Conservation (phyloP, 2,113 vertebrate species). For the Clarias batrachus region DNA sequence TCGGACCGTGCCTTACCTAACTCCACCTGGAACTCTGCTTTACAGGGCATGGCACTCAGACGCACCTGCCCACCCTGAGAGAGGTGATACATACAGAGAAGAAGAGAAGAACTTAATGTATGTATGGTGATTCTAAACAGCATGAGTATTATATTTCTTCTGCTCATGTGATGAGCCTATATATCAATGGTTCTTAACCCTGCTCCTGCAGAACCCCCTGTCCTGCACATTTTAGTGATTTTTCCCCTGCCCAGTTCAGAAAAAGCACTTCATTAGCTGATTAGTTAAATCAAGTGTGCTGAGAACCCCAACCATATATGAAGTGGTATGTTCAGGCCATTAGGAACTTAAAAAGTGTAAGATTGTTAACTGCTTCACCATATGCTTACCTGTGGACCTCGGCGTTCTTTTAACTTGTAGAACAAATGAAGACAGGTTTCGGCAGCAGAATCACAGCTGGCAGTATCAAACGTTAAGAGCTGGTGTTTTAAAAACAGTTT, state of each 20-base stretch:
- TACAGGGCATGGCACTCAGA: conserved; percentile 87
- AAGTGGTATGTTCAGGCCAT: background rate
- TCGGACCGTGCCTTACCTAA: conserved; percentile 82
- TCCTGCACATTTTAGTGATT: too few relatives aligned
- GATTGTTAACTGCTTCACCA: background rate
- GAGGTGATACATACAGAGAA: background rate
- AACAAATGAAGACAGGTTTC: conserved; percentile 86
- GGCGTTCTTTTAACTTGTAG: conserved; percentile 88
- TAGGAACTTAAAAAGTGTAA: background rate
- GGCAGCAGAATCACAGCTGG: conserved; percentile 64
- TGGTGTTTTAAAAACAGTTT: conserved; percentile 64
- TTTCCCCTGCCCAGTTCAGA: too few relatives aligned
- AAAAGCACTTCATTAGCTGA: too few relatives aligned
- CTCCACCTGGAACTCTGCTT: conserved; percentile 89
- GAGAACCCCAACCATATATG: background rate
- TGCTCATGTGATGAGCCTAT: background rate
- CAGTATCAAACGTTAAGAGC: conserved; percentile 86
- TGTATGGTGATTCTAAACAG: background rate
- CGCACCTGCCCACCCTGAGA: conserved; percentile 88
- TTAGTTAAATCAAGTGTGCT: too few relatives aligned
- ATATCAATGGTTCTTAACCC: too few relatives aligned
- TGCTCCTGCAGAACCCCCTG: too few relatives aligned
- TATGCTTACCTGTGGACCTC: conserved; percentile 85
- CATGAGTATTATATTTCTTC: background rate
- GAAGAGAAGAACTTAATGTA: background rate